These are phyloP conservation scores for Pachypanchax playfairii DNA, from an alignment of 2,113 vertebrate species.

Conservation along the genomic window DNA sequence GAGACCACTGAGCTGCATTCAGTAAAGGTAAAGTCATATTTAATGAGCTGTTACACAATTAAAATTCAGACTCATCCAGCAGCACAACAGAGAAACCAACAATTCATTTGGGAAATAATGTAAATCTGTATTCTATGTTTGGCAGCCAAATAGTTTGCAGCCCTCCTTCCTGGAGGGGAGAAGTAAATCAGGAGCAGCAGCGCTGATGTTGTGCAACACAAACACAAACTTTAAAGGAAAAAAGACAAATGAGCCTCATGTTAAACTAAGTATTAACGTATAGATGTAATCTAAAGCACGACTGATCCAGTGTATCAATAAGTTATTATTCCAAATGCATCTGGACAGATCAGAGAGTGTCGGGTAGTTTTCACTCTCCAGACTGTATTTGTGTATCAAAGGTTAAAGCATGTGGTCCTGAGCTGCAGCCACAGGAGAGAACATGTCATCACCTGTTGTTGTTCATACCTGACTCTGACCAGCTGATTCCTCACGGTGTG, in stretches of 20 bases:
- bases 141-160: slow-evolving; percentile 27
- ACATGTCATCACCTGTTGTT: background rate
- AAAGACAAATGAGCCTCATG: no score
- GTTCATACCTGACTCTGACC: slow-evolving; percentile 11
- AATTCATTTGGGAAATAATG: slow-evolving; percentile 33
- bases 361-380: background rate
- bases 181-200: slow-evolving; percentile 9
- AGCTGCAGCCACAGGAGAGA: slow-evolving; percentile 1
- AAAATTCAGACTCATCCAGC: slow-evolving; percentile 19
- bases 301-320: no score
- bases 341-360: background rate
- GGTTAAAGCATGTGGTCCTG: slow-evolving; percentile 9
- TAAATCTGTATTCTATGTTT: slow-evolving; percentile 36
- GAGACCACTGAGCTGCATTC: slow-evolving; percentile 1
- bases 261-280: background rate
- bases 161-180: slow-evolving; percentile 5
- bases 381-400: background rate
- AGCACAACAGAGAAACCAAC: slow-evolving; percentile 22
- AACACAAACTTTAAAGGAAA: background rate
- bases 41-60: slow-evolving; percentile 9
- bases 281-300: background rate
- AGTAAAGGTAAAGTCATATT: slow-evolving; percentile 3
- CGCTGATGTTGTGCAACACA: background rate
- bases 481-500: slow-evolving; percentile 40
- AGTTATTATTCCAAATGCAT: background rate